Evolutionary conservation across 1,140 invertebrate species (phyloP), one percentile per base, ranked within the genome.

Genomic region (Dinothrombium tinctorium): DNA sequence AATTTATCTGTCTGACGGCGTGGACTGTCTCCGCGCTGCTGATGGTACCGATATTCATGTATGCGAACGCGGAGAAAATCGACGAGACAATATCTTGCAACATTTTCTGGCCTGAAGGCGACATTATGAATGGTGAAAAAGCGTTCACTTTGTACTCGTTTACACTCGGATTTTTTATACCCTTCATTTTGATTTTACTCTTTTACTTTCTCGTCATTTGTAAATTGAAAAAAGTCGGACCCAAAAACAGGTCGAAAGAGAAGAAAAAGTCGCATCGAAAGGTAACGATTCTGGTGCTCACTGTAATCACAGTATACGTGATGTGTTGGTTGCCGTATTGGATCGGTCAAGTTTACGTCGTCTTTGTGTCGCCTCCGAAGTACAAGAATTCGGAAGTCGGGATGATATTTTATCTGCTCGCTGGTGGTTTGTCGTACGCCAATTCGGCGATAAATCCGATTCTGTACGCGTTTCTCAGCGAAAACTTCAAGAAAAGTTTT

Each of bases 391-490:
- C 66, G 8, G 67, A 64, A 0, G 65, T 83, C 44, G 70, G 69
- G 4, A 66, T 84, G 7, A 74, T 73, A 3, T 69, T 79, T 0
- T 81, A 82, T 51, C 60, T 89, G 1, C 62, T 86, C 12, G 74
- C 77, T 1, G 77, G 77, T 2, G 82, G 79, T 52, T 65, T 98
- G 35, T 82, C 79, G 40, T 98, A 98, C 59, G 83, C 81, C 41
- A 96, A 96, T 56, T 90, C 83, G 4, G 89, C 87, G 1, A 78
- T 96, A 61, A 96, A 96, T 61, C 90, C 89, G 4, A 84, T 95
- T 39, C 66, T 96, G 0, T 95, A 95, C 57, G 86, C 89, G 2
- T 89, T 89, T 50, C 63, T 89, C 0, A 82, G 76, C 48, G 83
- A 89, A 49, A 89, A 89, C 52, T 90, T 90, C 56, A 86, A 86